Percentiles rank a stretch among this genome's conserved stretches.
phyloP scores from a whole-genome alignment of 2,113 vertebrate genomes.

The Dendrocopos noguchii region DNA sequence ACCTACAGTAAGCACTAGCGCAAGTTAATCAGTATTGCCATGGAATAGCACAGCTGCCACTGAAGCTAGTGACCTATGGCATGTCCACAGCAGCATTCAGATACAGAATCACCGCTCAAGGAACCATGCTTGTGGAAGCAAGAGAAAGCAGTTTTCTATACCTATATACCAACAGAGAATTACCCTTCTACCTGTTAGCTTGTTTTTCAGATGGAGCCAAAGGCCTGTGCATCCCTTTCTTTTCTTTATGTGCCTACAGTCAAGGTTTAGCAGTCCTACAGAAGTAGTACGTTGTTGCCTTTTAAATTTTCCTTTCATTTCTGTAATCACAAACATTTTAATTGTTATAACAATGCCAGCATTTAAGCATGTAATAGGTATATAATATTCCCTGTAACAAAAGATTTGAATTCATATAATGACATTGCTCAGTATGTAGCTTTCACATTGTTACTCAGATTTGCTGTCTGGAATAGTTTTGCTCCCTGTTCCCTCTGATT shows the following conservation, averaged over 20 bases:
- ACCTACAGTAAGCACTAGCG: neutral
- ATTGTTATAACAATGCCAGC: slow-evolving; percentile 33
- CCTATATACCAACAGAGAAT: neutral
- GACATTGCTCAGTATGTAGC: neutral
- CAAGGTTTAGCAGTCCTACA: neutral
- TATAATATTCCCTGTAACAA: slow-evolving; percentile 58
- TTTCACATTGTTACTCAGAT: slow-evolving; percentile 15
- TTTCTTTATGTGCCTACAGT: slow-evolving; percentile 28
- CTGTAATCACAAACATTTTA: slow-evolving; percentile 58
- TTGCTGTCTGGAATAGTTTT: slow-evolving; percentile 27
- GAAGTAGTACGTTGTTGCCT: slow-evolving; percentile 10
- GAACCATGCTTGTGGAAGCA: neutral
- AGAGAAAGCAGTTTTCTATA: neutral
- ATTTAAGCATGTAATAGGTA: slow-evolving; percentile 60
- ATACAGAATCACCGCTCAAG: neutral
- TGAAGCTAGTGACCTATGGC: neutral
- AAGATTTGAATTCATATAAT: slow-evolving; percentile 32
- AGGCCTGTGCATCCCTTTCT: neutral
- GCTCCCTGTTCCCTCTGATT: neutral
- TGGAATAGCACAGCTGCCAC: neutral
- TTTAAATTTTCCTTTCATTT: slow-evolving; percentile 50
- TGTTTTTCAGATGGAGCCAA: slow-evolving; percentile 1
- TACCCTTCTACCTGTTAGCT: neutral
- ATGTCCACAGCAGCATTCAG: neutral
- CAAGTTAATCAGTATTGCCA: neutral